Base-by-base conservation (phyloP, 2,113 vertebrate genomes). In the Tylochromis polylepis region DNA sequence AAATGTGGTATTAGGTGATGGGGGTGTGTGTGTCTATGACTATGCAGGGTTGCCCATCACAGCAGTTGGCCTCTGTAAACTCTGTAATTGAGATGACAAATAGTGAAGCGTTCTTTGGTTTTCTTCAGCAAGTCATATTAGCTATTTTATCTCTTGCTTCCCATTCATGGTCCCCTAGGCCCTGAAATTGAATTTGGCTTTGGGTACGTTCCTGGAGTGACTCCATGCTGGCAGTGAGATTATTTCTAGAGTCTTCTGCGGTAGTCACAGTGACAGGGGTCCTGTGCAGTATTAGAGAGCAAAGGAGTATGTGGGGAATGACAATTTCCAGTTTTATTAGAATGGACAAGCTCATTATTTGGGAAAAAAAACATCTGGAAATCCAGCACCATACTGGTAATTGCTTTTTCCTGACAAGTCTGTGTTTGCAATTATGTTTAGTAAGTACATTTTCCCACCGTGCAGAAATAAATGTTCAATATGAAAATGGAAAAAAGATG, bases 11-110 rank as follows among this genome's bases (percentile, higher is more conserved):
- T 27, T 62, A 22, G 34, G 16, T 43, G 59, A 43, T 15, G 24
- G 41, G 58, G 78, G 43, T 65, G 70, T 51, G 72, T 75, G 67
- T 53, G 46, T 53, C n/a, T 89, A 22, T 80, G 31, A 82, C 38
- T 84, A 4, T 80, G 57, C 36, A 22, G 27, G 60, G 60, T 79
- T 84, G 41, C 53, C 79, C 55, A 58, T 90, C 90, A 85, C 87
- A 85, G 88, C 88, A 65, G 89, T 90, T 51, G 85, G 77, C 56
- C 87, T 90, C 62, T 88, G 72, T 90, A 84, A 92, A 89, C 80
- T 88, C 79, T 79, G 57, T 91, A 88, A 89, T 91, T 91, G 84
- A 89, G 89, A 94, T 94, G 90, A 89, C 85, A 87, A 92, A 91
- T 88, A 72, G 83, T 62, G 79, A 83, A 56, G 55, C 57, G 8